phyloP scores from a whole-genome alignment of 1,140 invertebrate species.

The Penaeus japonicus region DNA sequence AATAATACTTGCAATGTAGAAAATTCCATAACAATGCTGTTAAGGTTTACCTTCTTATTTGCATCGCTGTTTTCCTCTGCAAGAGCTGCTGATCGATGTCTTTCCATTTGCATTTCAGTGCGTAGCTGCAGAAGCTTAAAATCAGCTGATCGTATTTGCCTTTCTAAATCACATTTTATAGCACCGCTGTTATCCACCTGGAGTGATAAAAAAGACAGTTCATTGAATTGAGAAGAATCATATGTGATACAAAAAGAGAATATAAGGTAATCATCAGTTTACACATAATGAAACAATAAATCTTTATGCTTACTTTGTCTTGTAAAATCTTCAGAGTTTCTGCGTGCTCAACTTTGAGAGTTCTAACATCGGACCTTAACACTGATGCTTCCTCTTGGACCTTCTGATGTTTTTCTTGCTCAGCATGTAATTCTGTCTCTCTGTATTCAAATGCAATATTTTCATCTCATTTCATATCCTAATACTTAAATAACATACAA shows the following conservation, averaged over 20 bases:
- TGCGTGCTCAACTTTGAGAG: background rate
- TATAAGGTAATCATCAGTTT: background rate
- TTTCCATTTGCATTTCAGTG: constrained; percentile 32
- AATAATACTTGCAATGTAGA: too few species aligned
- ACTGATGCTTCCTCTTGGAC: background rate
- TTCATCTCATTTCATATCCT: too few species aligned
- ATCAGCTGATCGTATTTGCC: constrained; percentile 15
- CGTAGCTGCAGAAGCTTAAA: constrained; percentile 22
- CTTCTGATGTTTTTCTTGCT: background rate
- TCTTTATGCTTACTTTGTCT: background rate
- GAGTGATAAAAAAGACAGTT: too few species aligned
- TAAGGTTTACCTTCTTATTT: constrained; percentile 41
- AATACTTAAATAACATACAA: too few species aligned
- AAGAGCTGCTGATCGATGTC: background rate
- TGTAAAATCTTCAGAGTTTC: background rate
- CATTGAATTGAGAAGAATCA: too few species aligned
- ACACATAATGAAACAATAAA: background rate
- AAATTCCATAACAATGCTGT: too few species aligned
- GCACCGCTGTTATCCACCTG: background rate
- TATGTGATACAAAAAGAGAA: too few species aligned
- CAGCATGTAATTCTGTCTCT: background rate
- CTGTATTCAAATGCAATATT: too few species aligned
- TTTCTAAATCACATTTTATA: constrained; percentile 16
- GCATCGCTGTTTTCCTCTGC: background rate
- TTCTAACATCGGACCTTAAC: background rate